Evolutionary conservation across 2,888 invertebrate species (phyloP).

Genomic region (Eueremaeus valkanovi): DNA sequence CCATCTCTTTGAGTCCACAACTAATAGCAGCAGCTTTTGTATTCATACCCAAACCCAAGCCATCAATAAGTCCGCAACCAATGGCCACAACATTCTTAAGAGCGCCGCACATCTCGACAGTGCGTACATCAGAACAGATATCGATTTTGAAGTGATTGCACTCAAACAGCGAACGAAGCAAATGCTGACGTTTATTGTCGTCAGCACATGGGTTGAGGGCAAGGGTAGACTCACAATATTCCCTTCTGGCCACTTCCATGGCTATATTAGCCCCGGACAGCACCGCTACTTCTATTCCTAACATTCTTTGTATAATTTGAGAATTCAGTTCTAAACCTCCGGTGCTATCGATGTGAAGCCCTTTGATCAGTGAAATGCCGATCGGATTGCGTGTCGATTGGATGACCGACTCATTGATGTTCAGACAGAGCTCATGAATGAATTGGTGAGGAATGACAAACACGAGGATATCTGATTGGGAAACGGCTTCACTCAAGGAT

Average conservation of each 20-base stretch:
- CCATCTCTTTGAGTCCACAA: conserved; percentile 56
- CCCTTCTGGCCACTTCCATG: conserved; percentile 56
- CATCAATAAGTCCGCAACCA: conserved; percentile 58
- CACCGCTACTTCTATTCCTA: conserved; percentile 55
- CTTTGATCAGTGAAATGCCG: conserved; percentile 57
- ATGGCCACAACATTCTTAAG: conserved; percentile 59
- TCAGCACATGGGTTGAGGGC: conserved; percentile 52
- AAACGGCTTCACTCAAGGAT: conserved; percentile 54
- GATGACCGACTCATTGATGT: conserved; percentile 49
- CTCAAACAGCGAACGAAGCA: conserved; percentile 55
- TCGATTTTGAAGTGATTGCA: conserved; percentile 56
- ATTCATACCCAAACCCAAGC: conserved; percentile 56
- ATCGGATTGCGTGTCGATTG: conserved; percentile 53
- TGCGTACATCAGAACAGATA: conserved; percentile 55
- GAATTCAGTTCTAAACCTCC: conserved; percentile 54
- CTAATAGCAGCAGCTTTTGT: conserved; percentile 58
- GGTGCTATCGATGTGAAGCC: conserved; percentile 42
- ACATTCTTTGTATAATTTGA: conserved; percentile 52
- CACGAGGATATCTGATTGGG: conserved; percentile 55
- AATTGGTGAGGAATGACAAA: conserved; percentile 59
- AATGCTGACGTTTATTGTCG: conserved; percentile 49
- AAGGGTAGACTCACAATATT: conserved; percentile 58
- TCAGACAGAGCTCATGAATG: conserved; percentile 51
- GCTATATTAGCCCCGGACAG: conserved; percentile 59
- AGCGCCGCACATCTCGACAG: conserved; percentile 59